Conservation (phyloP, 2,797 vertebrate species). For the Hozukius guyotensis region DNA sequence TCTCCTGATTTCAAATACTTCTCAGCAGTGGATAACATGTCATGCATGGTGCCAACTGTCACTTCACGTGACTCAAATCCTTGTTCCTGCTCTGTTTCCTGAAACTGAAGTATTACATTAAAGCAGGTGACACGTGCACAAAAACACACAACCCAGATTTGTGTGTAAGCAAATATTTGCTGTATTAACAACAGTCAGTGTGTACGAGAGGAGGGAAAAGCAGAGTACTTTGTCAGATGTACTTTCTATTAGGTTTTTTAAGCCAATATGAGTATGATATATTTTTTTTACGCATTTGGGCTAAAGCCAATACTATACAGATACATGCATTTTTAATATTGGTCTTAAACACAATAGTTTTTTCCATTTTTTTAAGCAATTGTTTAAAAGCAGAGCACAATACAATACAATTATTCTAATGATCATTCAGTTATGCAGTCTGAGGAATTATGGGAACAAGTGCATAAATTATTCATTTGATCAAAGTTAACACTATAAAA, state of each 20-base stretch:
- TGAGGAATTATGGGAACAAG: background rate
- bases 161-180: slow-evolving; percentile 25
- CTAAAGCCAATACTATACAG: too few species aligned
- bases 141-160: background rate
- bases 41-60: background rate
- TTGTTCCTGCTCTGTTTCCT: slow-evolving; percentile 43
- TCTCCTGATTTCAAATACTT: background rate
- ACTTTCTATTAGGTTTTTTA: background rate
- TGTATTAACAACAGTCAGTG: background rate
- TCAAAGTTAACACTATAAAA: background rate
- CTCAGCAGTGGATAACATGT: background rate
- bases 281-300: background rate
- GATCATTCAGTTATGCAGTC: background rate
- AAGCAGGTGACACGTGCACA: background rate
- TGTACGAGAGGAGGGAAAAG: background rate
- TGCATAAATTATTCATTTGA: background rate
- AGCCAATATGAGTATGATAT: background rate
- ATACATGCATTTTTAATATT: background rate
- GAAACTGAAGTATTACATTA: background rate
- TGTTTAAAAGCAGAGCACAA: background rate
- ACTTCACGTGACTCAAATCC: background rate
- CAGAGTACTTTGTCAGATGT: background rate
- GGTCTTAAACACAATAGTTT: background rate
- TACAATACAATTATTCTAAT: background rate
- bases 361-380: background rate